phyloP scores from a whole-genome alignment of 2,797 vertebrate species.

The Parambassis ranga region DNA sequence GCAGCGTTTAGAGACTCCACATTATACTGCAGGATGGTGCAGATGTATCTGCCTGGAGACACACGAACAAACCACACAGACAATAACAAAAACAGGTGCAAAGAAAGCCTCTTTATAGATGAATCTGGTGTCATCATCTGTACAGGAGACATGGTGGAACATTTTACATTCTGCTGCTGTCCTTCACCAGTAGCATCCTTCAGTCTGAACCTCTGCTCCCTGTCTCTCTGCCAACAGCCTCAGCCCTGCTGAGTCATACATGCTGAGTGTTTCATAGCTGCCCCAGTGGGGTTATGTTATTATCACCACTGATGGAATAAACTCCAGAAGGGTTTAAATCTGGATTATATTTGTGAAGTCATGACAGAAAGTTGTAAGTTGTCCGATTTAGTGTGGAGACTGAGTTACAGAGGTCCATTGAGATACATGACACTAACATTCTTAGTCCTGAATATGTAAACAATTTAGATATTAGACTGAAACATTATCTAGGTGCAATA shows the following conservation, averaged over 20 bases:
- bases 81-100: background rate
- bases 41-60: background rate
- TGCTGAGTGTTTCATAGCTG: conserved; percentile 24
- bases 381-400: too few relatives aligned
- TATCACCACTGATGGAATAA: conserved; percentile 36
- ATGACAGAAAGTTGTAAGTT: background rate
- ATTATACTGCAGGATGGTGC: background rate
- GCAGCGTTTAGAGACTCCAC: background rate
- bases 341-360: conserved; percentile 25
- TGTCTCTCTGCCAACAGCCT: background rate
- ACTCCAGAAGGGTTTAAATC: conserved; percentile 15
- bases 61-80: background rate
- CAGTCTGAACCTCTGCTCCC: conserved; percentile 8
- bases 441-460: too few relatives aligned
- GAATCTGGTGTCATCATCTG: background rate
- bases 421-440: too few relatives aligned
- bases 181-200: conserved; percentile 12
- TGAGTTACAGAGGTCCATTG: too few relatives aligned
- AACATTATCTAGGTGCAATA: too few relatives aligned
- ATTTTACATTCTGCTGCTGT: conserved; percentile 10
- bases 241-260: conserved; percentile 46
- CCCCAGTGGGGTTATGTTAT: conserved; percentile 1
- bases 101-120: background rate
- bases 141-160: background rate
- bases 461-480: too few relatives aligned